Evolutionary conservation across 1,140 invertebrate genomes (phyloP), one percentile per base, ranked within the genome.

Genomic region (Lasioglossum albipes): DNA sequence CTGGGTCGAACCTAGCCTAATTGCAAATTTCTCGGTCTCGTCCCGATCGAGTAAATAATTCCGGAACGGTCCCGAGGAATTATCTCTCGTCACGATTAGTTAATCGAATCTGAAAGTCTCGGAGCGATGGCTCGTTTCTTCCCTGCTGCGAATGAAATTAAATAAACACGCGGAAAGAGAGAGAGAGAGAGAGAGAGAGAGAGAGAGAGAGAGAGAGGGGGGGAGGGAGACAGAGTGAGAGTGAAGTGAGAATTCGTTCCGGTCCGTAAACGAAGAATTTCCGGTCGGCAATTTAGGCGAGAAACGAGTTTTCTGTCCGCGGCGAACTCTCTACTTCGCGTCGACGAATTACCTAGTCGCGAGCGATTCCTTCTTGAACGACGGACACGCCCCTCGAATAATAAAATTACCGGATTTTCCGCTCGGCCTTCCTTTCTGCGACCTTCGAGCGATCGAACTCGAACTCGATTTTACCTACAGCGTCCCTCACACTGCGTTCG

Each of bases 221-320:
- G n/a, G n/a, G n/a, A n/a, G n/a, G n/a, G n/a, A n/a, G n/a, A n/a
- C n/a, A n/a, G n/a, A n/a, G n/a, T n/a, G n/a, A 3, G 36, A 16
- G 1, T 5, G 61, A 13, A 36, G 27, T 27, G 57, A 62, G 52
- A 78, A 73, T 77, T 20, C 36, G 45, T 61, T 79, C 12, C 36
- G 27, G 4, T 18, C 36, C 71, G 71, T 74, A 49, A 72, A 75
- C 57, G 62, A 80, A 67, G 71, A 75, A 74, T 74, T 72, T 84
- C 22, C 49, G 59, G 72, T 62, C 41, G 66, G 1, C 18, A 27
- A 61, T 69, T 73, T 68, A 22, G 65, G 69, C 54, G 57, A 13
- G 45, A 69, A 83, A 71, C 66, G 42, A 70, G 73, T 57, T 71
- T 75, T 66, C 70, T 7, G 18, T 36, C 31, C 20, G 54, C 52